phyloP scores from a whole-genome alignment of 2,888 invertebrate species.

The Adela reaumurella region DNA sequence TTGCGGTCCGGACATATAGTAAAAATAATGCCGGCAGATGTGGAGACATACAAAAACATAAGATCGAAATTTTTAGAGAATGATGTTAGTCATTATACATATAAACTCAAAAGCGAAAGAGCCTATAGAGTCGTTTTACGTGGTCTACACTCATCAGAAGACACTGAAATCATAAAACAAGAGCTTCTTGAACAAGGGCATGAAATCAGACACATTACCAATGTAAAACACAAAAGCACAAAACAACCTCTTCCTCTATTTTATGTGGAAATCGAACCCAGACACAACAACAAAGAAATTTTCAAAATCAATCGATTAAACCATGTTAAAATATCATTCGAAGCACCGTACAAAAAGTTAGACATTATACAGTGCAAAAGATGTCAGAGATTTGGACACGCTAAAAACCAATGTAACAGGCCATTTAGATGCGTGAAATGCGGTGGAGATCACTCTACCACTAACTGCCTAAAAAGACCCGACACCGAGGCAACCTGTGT shows the following conservation, averaged over 20 bases:
- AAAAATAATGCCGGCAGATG: background rate
- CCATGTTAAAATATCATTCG: slow-evolving; percentile 8
- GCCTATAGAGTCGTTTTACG: slow-evolving; percentile 10
- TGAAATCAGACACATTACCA: slow-evolving; percentile 8
- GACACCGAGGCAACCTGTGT: slow-evolving; percentile 12
- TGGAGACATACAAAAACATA: slow-evolving; percentile 2
- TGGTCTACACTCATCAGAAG: slow-evolving; percentile 8
- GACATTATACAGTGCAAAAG: slow-evolving; percentile 13
- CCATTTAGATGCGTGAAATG: slow-evolving; percentile 15
- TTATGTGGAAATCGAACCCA: slow-evolving; percentile 14
- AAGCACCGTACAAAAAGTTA: slow-evolving; percentile 13
- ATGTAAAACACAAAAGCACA: slow-evolving; percentile 7
- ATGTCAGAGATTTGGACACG: slow-evolving; percentile 15
- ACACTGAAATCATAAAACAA: slow-evolving; percentile 5
- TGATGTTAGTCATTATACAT: slow-evolving; percentile 6
- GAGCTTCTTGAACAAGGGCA: slow-evolving; percentile 7
- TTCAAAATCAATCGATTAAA: slow-evolving; percentile 9
- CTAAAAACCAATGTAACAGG: slow-evolving; percentile 14
- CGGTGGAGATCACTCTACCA: slow-evolving; percentile 13
- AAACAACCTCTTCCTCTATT: slow-evolving; percentile 13
- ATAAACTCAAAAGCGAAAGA: slow-evolving; percentile 11
- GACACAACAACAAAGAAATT: slow-evolving; percentile 10
- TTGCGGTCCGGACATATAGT: background rate
- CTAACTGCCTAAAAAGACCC: slow-evolving; percentile 6
- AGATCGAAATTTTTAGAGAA: background rate